Evolutionary conservation across 2,113 vertebrate species (phyloP).

Genomic region (Ammodytes dubius): DNA sequence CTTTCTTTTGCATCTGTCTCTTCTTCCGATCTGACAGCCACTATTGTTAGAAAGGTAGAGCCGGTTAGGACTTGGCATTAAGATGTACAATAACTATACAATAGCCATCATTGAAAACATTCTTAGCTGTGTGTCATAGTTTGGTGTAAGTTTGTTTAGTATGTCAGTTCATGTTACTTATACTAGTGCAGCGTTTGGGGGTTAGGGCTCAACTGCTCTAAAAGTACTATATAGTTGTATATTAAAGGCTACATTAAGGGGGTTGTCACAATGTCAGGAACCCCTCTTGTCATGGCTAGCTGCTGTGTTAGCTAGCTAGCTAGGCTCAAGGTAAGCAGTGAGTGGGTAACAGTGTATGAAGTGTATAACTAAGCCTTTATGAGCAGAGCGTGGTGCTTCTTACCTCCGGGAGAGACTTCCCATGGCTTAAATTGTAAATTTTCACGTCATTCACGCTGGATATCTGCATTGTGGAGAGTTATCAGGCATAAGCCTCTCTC

Average conservation of each 20-base stretch:
- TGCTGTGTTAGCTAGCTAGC: constrained; percentile 26
- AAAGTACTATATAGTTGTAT: background rate
- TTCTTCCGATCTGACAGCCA: constrained; percentile 98
- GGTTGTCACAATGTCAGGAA: background rate
- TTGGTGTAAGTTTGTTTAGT: too few relatives aligned
- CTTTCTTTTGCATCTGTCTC: constrained; percentile 94
- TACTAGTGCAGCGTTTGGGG: background rate
- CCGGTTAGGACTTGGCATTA: background rate
- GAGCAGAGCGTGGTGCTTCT: constrained; percentile 43
- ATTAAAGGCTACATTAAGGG: background rate
- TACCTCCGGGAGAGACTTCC: constrained; percentile 97
- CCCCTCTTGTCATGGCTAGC: background rate
- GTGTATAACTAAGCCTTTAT: too few relatives aligned
- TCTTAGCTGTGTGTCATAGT: background rate
- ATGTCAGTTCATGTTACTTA: background rate
- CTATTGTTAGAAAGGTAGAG: constrained; percentile 75
- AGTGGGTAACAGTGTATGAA: background rate
- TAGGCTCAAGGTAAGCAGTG: background rate
- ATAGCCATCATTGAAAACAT: background rate
- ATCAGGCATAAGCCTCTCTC: constrained; percentile 57
- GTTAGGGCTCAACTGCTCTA: background rate
- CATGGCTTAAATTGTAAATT: constrained; percentile 96
- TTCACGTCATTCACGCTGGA: constrained; percentile 97
- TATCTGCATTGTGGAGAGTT: constrained; percentile 89
- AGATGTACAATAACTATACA: too few relatives aligned